Evolutionary conservation across 2,888 invertebrate species (phyloP).

Genomic region (Drosophila formosana): DNA sequence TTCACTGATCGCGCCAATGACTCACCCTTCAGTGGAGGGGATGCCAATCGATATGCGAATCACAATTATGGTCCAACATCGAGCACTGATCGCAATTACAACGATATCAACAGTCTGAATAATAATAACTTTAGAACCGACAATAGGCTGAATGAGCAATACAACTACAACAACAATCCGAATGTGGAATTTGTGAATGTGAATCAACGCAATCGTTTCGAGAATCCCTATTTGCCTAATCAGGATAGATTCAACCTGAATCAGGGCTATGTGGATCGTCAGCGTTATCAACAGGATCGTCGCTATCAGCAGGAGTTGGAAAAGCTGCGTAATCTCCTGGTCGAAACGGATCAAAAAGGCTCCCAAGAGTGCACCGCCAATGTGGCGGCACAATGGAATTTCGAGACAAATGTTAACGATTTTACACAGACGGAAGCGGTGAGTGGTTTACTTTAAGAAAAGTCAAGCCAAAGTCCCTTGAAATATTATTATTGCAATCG

Average conservation of each 20-base stretch:
- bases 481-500: constrained; percentile 30
- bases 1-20: constrained; percentile 68
- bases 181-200: constrained; percentile 59
- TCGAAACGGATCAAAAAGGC: constrained; percentile 90
- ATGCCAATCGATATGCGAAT: constrained; percentile 63
- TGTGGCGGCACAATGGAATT: constrained; percentile 95
- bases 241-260: constrained; percentile 81
- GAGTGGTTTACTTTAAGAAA: constrained; percentile 85
- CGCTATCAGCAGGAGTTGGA: constrained; percentile 83
- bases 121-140: constrained; percentile 43
- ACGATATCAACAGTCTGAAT: constrained; percentile 52
- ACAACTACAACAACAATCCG: constrained; percentile 53
- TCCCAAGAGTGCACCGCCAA: constrained; percentile 93
- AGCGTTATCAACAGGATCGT: constrained; percentile 85
- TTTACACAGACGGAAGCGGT: constrained; percentile 93
- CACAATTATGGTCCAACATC: constrained; percentile 73
- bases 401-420: constrained; percentile 94
- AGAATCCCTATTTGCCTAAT: constrained; percentile 75
- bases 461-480: constrained; percentile 10
- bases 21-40: constrained; percentile 78
- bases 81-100: constrained; percentile 65
- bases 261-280: constrained; percentile 85
- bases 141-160: constrained; percentile 43
- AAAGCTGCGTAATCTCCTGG: constrained; percentile 86
- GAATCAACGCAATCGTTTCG: constrained; percentile 70